A percentile compares a stretch with the other conserved stretches of the same genome.
Evolutionary conservation across 2,888 invertebrate species (phyloP).

Genomic region (Himalopsyche japonica): DNA sequence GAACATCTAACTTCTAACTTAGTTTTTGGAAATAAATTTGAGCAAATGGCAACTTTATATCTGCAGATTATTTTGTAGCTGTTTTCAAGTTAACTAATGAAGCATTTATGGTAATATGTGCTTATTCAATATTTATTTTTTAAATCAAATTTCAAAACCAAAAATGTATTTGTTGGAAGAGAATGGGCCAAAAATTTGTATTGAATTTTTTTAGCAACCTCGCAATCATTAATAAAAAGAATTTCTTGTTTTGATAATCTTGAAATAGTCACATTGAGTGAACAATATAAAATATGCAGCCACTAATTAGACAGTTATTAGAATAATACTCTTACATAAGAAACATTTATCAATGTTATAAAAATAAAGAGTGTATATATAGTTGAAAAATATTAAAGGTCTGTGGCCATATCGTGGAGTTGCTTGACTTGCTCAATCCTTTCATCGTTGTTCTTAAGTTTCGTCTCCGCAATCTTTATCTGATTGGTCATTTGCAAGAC

Average conservation of each 20-base stretch:
- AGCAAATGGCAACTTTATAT: background rate
- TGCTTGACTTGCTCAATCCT: slow-evolving; percentile 15
- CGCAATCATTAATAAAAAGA: too few relatives aligned
- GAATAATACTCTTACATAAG: too few relatives aligned
- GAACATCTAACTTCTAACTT: background rate
- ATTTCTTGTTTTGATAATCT: too few relatives aligned
- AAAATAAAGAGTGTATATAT: background rate
- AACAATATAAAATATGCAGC: too few relatives aligned
- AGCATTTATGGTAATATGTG: background rate
- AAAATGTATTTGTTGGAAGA: too few relatives aligned
- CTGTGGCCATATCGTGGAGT: background rate
- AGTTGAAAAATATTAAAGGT: background rate
- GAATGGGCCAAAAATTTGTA: too few relatives aligned
- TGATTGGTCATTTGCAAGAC: slow-evolving; percentile 45
- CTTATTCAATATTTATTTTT: too few relatives aligned
- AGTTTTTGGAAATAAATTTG: background rate
- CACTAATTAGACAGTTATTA: too few relatives aligned
- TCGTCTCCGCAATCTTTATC: slow-evolving; percentile 33
- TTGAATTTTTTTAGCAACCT: too few relatives aligned
- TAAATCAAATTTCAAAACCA: too few relatives aligned
- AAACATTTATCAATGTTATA: background rate
- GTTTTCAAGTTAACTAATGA: background rate
- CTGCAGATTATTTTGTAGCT: background rate
- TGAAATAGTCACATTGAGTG: too few relatives aligned
- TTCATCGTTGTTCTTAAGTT: slow-evolving; percentile 37